Evolutionary conservation across 1,140 invertebrate species (phyloP).

Genomic region (Riptortus pedestris): DNA sequence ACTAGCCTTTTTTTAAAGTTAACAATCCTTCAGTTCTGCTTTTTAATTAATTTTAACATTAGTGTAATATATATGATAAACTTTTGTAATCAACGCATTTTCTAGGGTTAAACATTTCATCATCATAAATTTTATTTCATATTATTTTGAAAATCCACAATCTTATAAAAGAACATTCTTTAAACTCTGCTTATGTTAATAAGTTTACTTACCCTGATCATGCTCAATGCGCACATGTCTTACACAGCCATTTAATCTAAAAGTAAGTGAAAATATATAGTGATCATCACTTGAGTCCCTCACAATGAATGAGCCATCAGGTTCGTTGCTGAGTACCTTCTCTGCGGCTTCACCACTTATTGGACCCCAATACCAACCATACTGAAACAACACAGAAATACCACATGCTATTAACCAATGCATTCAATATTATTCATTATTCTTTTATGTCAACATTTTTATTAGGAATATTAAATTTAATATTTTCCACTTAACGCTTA

Average conservation of each 20-base stretch:
- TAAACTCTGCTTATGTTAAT: too few species aligned
- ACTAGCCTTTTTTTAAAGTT: too few species aligned
- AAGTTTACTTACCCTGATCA: constrained; percentile 92
- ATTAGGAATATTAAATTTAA: too few species aligned
- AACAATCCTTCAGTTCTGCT: too few species aligned
- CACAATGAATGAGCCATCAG: constrained; percentile 92
- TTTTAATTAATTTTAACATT: too few species aligned
- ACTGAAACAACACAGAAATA: constrained; percentile 50
- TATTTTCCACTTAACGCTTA: too few species aligned
- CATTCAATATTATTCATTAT: too few species aligned
- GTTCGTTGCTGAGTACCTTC: constrained; percentile 84
- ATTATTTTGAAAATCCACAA: neutral
- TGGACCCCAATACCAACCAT: constrained; percentile 97
- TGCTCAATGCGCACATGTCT: constrained; percentile 94
- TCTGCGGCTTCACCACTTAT: constrained; percentile 88
- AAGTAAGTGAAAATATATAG: constrained; percentile 94
- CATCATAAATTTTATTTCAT: neutral
- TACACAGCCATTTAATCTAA: constrained; percentile 84
- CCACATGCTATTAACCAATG: too few species aligned
- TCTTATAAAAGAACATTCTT: too few species aligned
- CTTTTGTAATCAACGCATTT: too few species aligned
- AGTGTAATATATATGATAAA: too few species aligned
- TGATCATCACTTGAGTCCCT: constrained; percentile 92
- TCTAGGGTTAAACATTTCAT: neutral
- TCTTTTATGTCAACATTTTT: too few species aligned